Percentiles rank a stretch among this genome's conserved stretches.
Conservation (phyloP, 2,888 invertebrate genomes). For the Brachylomia viminalis region DNA sequence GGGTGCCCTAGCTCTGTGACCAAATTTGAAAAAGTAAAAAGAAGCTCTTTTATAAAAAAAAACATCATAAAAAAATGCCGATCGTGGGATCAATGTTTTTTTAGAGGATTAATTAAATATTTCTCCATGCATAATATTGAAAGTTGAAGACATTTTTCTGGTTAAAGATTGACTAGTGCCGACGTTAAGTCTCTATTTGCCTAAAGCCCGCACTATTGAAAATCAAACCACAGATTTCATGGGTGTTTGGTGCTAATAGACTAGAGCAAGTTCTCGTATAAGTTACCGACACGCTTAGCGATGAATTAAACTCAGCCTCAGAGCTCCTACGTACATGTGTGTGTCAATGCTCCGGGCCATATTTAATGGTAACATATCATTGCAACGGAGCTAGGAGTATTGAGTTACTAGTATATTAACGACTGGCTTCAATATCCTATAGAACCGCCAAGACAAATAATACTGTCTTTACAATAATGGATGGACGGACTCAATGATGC, state of each 20-base stretch:
- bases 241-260: slow-evolving; percentile 24
- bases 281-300: slow-evolving; percentile 33
- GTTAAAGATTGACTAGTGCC: not conserved
- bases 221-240: slow-evolving; percentile 10
- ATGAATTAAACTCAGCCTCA: slow-evolving; percentile 33
- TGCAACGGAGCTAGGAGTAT: slow-evolving; percentile 36
- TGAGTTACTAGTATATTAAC: slow-evolving; percentile 43
- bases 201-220: not conserved
- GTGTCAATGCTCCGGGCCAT: slow-evolving; percentile 27
- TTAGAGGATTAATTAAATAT: not conserved
- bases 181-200: not conserved
- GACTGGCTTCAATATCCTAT: slow-evolving; percentile 21
- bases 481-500: not conserved
- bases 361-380: slow-evolving; percentile 52
- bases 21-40: not conserved
- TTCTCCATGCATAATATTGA: too few species aligned
- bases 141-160: too few species aligned
- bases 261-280: slow-evolving; percentile 25
- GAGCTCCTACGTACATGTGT: slow-evolving; percentile 29
- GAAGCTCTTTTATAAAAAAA: not conserved
- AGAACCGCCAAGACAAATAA: not conserved
- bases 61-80: not conserved
- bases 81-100: not conserved
- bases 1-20: not conserved
- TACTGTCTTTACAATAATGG: slow-evolving; percentile 1